Evolutionary conservation across 2,113 vertebrate species (phyloP).

Genomic region (Epinephelus moara): DNA sequence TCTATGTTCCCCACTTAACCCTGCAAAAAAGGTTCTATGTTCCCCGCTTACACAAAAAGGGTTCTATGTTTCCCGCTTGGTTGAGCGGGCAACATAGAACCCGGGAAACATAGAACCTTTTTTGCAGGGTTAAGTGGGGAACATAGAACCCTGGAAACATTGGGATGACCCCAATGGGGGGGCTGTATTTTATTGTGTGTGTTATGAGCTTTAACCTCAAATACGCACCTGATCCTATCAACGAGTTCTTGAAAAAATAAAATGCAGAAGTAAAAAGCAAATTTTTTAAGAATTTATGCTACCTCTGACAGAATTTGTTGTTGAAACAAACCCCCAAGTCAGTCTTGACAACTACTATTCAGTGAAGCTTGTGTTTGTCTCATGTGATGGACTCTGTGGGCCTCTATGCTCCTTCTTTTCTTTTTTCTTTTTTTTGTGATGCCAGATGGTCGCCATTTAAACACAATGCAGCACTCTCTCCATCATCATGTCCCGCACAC

Average conservation of each 20-base stretch:
- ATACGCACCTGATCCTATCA: neutral
- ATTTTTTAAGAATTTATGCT: neutral
- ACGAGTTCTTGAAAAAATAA: neutral
- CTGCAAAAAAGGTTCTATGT: too few species aligned
- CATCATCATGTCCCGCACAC: conserved; percentile 39
- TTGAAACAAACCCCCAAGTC: conserved; percentile 42
- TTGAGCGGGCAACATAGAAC: too few species aligned
- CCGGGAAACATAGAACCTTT: too few species aligned
- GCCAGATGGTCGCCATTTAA: conserved; percentile 65
- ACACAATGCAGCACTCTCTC: conserved; percentile 62
- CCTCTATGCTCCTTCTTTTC: conserved; percentile 37
- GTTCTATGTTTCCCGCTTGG: too few species aligned
- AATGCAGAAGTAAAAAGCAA: neutral
- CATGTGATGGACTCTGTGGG: conserved; percentile 47
- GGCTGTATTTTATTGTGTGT: neutral
- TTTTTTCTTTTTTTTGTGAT: conserved; percentile 47
- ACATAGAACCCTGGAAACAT: too few species aligned
- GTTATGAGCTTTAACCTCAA: neutral
- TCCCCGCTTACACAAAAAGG: too few species aligned
- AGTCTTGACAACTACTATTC: conserved; percentile 33
- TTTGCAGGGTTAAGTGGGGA: too few species aligned
- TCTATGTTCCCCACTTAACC: too few species aligned
- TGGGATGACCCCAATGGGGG: too few species aligned
- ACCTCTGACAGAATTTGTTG: conserved; percentile 20
- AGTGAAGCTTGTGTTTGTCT: conserved; percentile 38